Base-by-base conservation (phyloP, 2,888 invertebrate species). In the Drosophila hamatofila region DNA sequence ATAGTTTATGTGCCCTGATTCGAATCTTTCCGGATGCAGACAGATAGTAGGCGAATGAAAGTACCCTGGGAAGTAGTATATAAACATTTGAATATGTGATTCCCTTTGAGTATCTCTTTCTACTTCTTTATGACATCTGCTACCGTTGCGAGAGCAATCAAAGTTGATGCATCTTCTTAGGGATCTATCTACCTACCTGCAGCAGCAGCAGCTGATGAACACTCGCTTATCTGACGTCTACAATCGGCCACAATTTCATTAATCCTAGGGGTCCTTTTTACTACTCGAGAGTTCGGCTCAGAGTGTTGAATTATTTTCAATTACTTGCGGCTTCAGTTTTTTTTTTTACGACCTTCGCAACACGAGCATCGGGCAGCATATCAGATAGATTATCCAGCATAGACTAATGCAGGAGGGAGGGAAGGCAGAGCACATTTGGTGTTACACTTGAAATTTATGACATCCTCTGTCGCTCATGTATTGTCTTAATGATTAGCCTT, bases 391-490 rank as follows among this genome's bases (percentile, higher is more conserved):
- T 67, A 42, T 48, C 37, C 55, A 42, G 48, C 55, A 58, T 25
- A 41, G 49, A 51, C 54, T 71, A 71, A 39, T 25, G 41, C 11
- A 30, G 9, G 21, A 18, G n/a, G n/a, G n/a, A n/a, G 27, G 49
- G 27, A 35, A 21, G 52, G 14, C 23, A n/a, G 42, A 21, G 23
- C 73, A 66, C 62, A 78, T 73, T 75, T 79, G 85, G 83, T 90
- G 87, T 87, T 87, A 87, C 81, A 83, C 90, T 89, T 78, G 85
- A 89, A 81, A 90, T 86, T 90, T 90, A 90, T 77, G 86, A 89
- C 90, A 90, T 90, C 89, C 85, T 90, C 89, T 78, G 76, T 70
- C 51, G 65, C 62, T 60, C 48, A 52, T 54, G 73, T 66, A 81
- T 81, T 89, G 90, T 84, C 88, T 79, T 74, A 85, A 72, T 85